Evolutionary conservation across 92 coral and sea anemone species (phyloP), one percentile per base, ranked within the genome.

Genomic region (Galaxea fascicularis): DNA sequence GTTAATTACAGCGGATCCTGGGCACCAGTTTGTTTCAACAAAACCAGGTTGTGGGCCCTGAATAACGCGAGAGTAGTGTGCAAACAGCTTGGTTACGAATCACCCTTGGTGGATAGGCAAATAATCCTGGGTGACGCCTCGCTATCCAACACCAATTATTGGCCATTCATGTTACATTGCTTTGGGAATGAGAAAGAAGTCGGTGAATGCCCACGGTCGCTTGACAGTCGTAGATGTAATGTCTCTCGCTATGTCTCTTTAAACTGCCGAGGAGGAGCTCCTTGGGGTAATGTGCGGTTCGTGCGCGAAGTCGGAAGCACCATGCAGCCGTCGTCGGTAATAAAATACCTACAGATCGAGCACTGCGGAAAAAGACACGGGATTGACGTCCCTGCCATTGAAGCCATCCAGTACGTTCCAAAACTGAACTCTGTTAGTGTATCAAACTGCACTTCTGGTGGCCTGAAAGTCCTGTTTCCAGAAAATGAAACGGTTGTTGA

Each of bases 261-360:
- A 44, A 12, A 4, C 75, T 70, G 75, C 27, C 9, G 20, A 14
- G 75, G 75, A 45, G 76, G 85, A 12, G 44, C 11, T 20, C 74
- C 72, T 10, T 80, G 85, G 85, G 85, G 85, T 46, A 63, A 65
- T 80, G 44, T 80, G 6, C 85, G 85, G 5, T 80, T 80, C 72
- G 4, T 54, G 62, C 85, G 85, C 8, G 52, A 68, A 17, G 9
- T 12, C 75, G 41, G 12, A 41, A 25, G 5, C 47, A 41, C n/a
- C 20, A 53, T 15, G 16, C 44, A 30, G 15, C 49, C 27, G 18
- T 10, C 41, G 41, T 80, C 85, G 22, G 54, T 80, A 63, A n/a
- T 67, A 57, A 76, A 80, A 49, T 59, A 80, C 63, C 10, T 80
- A 26, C 64, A 80, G 11, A 80, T 80, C 17, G 72, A 63, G 85